Evolutionary conservation across 2,113 vertebrate genomes (phyloP).

Genomic region (Cyrtonyx montezumae): DNA sequence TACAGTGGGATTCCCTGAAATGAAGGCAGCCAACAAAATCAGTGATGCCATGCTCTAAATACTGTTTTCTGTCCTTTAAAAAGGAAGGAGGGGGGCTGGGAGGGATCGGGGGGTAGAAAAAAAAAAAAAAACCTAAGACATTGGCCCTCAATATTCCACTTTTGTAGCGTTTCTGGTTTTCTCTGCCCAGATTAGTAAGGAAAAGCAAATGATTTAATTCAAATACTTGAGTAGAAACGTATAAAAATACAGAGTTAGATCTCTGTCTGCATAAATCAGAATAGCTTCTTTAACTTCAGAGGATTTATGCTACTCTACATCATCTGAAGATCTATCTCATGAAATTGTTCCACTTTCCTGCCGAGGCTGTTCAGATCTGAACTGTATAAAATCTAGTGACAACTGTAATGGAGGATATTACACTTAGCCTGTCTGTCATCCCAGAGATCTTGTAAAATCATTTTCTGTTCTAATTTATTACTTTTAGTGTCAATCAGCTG

Average conservation of each 20-base stretch:
- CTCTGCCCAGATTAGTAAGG: slow-evolving; percentile 49
- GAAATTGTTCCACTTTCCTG: slow-evolving; percentile 64
- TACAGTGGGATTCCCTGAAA: slow-evolving; percentile 64
- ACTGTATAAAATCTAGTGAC: slow-evolving; percentile 77
- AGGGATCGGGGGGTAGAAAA: neutral
- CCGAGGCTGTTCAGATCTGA: slow-evolving; percentile 70
- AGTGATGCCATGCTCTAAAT: slow-evolving; percentile 66
- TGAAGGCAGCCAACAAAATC: slow-evolving; percentile 60
- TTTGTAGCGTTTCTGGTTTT: slow-evolving; percentile 15
- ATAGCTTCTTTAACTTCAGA: slow-evolving; percentile 54
- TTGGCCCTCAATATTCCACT: slow-evolving; percentile 10
- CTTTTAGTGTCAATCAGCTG: slow-evolving; percentile 86
- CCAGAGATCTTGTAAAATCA: slow-evolving; percentile 79
- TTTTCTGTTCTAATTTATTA: slow-evolving; percentile 87
- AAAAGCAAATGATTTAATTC: slow-evolving; percentile 71
- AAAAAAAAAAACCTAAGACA: slow-evolving; percentile 22
- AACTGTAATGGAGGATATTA: slow-evolving; percentile 80
- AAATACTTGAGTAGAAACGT: slow-evolving; percentile 28
- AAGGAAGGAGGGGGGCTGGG: neutral
- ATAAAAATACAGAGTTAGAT: slow-evolving; percentile 52
- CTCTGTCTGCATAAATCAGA: slow-evolving; percentile 45
- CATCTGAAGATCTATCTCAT: slow-evolving; percentile 54
- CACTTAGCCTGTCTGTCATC: slow-evolving; percentile 81
- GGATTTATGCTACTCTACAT: slow-evolving; percentile 46
- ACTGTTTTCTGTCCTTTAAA: slow-evolving; percentile 57